These are phyloP conservation scores for Brachionus manjavacas DNA, from an alignment of 1,140 invertebrate species.

Conservation along the genomic window DNA sequence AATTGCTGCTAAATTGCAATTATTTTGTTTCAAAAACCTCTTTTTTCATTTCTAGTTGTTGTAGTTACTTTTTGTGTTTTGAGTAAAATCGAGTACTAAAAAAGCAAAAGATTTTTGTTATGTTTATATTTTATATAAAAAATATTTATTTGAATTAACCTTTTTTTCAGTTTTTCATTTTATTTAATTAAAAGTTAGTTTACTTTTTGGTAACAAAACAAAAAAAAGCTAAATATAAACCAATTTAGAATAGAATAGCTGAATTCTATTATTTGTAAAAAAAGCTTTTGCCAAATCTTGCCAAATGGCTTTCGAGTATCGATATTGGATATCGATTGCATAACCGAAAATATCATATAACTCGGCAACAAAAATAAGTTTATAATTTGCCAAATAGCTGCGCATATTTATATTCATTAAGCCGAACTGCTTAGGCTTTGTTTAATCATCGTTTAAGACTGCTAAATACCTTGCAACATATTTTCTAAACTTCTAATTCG, in stretches of 20 bases:
- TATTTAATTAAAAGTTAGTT: slow-evolving; percentile 41
- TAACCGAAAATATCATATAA: not conserved
- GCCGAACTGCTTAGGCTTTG: not conserved
- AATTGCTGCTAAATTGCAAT: slow-evolving; percentile 21
- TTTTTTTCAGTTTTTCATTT: slow-evolving; percentile 28
- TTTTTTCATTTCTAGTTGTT: slow-evolving; percentile 18
- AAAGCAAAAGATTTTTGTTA: slow-evolving; percentile 22
- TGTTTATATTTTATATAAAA: slow-evolving; percentile 36
- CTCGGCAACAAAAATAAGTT: not conserved
- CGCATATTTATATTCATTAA: not conserved
- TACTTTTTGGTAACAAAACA: slow-evolving; percentile 18
- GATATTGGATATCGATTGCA: slow-evolving; percentile 1
- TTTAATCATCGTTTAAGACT: slow-evolving; percentile 21
- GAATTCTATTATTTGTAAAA: not conserved
- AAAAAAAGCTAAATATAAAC: not conserved
- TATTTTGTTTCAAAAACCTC: slow-evolving; percentile 16
- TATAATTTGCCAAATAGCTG: not conserved
- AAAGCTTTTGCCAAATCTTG: not conserved
- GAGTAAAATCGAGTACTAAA: not conserved
- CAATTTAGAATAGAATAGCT: slow-evolving; percentile 34
- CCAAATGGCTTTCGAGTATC: not conserved
- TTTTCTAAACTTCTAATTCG: slow-evolving; percentile 24
- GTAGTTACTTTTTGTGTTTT: slow-evolving; percentile 28
- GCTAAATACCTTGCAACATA: slow-evolving; percentile 25
- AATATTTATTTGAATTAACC: slow-evolving; percentile 41